Percentiles rank a stretch among this genome's conserved stretches.
Evolutionary conservation across 2,113 vertebrate species (phyloP).

Genomic region (Clinocottus analis): DNA sequence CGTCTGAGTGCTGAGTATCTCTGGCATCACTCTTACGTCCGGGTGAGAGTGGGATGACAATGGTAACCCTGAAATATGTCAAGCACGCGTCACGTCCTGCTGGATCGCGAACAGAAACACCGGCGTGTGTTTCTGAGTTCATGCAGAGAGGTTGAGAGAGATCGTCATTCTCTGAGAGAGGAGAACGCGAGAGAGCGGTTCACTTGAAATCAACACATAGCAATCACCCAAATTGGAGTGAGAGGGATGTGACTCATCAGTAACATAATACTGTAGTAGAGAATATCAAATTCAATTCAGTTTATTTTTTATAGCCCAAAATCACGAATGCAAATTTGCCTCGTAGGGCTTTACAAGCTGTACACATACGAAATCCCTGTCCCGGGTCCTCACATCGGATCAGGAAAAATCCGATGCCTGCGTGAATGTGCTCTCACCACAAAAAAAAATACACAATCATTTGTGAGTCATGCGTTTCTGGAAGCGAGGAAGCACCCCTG

Average conservation of each 20-base stretch:
- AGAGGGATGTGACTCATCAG: constrained; percentile 12
- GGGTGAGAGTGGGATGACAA: constrained; percentile 47
- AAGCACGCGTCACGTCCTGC: constrained; percentile 16
- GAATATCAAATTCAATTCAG: no score
- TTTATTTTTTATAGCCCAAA: no score
- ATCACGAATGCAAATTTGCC: no score
- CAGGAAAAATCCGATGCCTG: background rate
- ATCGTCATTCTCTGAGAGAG: constrained; percentile 7
- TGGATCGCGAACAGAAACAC: background rate
- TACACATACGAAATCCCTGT: no score
- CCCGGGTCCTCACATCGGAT: no score
- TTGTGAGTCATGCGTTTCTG: background rate
- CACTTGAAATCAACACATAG: constrained; percentile 7
- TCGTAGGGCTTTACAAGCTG: no score
- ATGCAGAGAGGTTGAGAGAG: background rate
- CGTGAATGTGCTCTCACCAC: background rate
- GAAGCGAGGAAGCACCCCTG: background rate
- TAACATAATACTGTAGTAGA: constrained; percentile 4
- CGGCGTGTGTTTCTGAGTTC: background rate
- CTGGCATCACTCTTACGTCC: constrained; percentile 38
- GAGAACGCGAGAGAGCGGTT: background rate
- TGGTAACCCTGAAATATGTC: constrained; percentile 33
- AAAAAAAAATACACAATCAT: background rate
- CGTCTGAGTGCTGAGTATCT: constrained; percentile 28
- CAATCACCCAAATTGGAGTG: constrained; percentile 4